Percentiles rank a stretch among this genome's conserved stretches.
These are phyloP conservation scores for Smutsia temminckii DNA, from an alignment of 2,797 vertebrate species.

Conservation along the genomic window DNA sequence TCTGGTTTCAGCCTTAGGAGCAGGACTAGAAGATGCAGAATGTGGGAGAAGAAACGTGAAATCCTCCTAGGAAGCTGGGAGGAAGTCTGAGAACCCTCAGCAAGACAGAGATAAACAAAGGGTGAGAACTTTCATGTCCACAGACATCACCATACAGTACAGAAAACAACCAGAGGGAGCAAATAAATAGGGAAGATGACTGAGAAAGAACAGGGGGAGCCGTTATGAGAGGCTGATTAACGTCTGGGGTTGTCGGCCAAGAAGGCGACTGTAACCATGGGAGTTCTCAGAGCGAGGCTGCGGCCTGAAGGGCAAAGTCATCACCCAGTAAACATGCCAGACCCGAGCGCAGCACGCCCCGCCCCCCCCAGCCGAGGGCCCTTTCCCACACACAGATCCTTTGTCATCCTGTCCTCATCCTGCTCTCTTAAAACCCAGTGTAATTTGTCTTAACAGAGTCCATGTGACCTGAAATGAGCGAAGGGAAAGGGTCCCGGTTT, in stretches of 20 bases:
- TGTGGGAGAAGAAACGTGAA: neutral
- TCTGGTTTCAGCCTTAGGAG: neutral
- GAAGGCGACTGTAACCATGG: neutral
- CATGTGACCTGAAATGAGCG: neutral
- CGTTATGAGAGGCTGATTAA: conserved; percentile 50
- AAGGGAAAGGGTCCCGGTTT: neutral
- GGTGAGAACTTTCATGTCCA: neutral
- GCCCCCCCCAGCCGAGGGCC: rapidly evolving
- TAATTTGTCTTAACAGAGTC: neutral
- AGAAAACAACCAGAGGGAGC: conserved; percentile 56
- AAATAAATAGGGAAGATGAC: neutral
- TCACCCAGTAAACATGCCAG: neutral
- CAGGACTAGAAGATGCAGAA: neutral
- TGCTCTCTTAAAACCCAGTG: neutral
- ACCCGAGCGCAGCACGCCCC: rapidly evolving
- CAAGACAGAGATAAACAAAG: conserved; percentile 1
- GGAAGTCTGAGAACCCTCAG: neutral
- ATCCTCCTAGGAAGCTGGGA: neutral
- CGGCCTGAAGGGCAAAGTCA: neutral
- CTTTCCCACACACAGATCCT: neutral
- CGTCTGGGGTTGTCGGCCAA: conserved; percentile 66
- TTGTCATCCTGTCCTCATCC: neutral
- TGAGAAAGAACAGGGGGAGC: conserved; percentile 33
- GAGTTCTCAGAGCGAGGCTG: neutral
- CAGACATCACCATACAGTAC: neutral